Percentiles rank a stretch among this genome's conserved stretches.
These are phyloP conservation scores for Tupaia tana DNA, from an alignment of 2,113 vertebrate genomes.

Conservation along the genomic window DNA sequence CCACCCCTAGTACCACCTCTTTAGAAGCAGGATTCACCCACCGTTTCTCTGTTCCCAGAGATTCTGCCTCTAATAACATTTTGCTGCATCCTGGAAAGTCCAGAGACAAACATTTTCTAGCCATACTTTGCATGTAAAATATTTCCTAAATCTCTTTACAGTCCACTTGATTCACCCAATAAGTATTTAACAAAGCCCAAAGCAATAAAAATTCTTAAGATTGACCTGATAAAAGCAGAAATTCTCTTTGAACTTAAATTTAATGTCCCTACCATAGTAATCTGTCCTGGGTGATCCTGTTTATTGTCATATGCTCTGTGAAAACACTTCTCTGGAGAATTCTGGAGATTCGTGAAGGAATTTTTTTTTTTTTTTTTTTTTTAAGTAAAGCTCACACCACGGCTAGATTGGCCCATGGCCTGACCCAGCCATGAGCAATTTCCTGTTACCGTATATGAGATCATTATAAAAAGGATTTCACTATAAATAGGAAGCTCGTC, in stretches of 20 bases:
- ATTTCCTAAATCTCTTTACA: conserved; percentile 52
- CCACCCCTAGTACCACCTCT: background rate
- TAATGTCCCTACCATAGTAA: conserved; percentile 19
- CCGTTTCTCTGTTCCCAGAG: background rate
- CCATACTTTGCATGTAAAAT: background rate
- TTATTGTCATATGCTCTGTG: background rate
- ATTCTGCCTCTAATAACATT: background rate
- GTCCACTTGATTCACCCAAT: conserved; percentile 31
- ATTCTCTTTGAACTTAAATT: conserved; percentile 62
- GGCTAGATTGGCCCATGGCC: conserved; percentile 60
- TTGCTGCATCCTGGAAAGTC: conserved; percentile 9
- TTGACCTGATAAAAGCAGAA: conserved; percentile 47
- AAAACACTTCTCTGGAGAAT: conserved; percentile 55
- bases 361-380: conserved; percentile 33
- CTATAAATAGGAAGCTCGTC: conserved; percentile 73
- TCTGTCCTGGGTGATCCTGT: background rate
- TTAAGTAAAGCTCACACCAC: conserved; percentile 44
- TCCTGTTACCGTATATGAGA: conserved; percentile 68
- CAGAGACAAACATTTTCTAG: conserved; percentile 16
- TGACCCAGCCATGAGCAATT: conserved; percentile 70
- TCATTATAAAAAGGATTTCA: conserved; percentile 74
- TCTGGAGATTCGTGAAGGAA: conserved; percentile 5
- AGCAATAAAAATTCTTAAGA: conserved; percentile 40
- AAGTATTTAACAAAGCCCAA: conserved; percentile 49
- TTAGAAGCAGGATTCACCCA: background rate